Base-by-base conservation (phyloP, 2,888 invertebrate genomes). In the Mesoligia furuncula region DNA sequence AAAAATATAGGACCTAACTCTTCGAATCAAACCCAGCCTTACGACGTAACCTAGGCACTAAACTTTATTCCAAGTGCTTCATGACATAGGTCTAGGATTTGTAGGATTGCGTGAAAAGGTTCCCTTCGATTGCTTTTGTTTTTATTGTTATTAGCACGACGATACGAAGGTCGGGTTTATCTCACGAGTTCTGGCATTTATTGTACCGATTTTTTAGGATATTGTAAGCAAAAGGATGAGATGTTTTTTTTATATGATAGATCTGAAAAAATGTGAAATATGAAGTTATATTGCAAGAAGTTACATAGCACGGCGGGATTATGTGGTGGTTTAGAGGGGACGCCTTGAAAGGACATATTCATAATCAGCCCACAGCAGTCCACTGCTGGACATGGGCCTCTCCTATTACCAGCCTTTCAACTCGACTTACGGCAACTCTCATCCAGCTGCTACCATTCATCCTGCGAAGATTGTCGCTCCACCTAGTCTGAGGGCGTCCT, bases 111-210 rank as follows among this genome's bases (percentile, higher is more conserved):
- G 67, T 75, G 81, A 73, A 76, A 77, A 76, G 83, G 85, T 77
- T 75, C 36, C 27, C 59, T 70, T 73, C 71, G 83, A 87, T 85
- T 80, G 86, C 87, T 86, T 86, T 85, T 80, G 85, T 85, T 80
- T 86, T 86, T 86, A 86, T 87, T 86, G 82, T 79, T 87, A 87
- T 82, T 82, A 80, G 69, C 61, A 45, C 39, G 64, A 27, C 66
- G 72, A 76, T 84, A 74, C 75, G 67, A 62, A 75, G 85, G 87
- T 73, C 69, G 74, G 85, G 69, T 73, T 82, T 73, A 73, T 67
- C 45, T 76, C 48, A 45, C 73, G 62, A 61, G 51, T 74, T 79
- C 54, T 51, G 79, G 42, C 39, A 76, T 79, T 76, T 79, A 75
- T 45, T 48, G 74, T 62, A 20, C 42, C 68, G 62, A 62, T 45